Percentiles rank a stretch among this genome's conserved stretches.
Evolutionary conservation across 2,797 vertebrate species (phyloP).

Genomic region (Dicrostonyx torquatus): DNA sequence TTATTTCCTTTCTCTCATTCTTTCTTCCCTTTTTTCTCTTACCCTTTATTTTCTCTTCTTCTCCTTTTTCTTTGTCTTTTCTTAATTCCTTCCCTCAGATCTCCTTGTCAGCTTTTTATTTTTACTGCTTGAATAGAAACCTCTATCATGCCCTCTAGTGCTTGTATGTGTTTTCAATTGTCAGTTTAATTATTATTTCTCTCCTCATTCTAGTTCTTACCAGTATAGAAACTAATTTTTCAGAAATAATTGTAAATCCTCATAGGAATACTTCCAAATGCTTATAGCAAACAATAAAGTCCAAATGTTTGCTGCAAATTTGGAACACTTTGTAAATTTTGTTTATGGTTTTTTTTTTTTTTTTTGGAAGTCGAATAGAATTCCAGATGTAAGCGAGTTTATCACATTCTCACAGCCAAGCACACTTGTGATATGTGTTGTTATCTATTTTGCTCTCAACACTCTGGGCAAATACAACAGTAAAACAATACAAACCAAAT

Average conservation of each 20-base stretch:
- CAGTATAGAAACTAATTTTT: neutral
- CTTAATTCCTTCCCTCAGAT: neutral
- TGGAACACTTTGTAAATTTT: constrained; percentile 61
- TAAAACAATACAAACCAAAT: constrained; percentile 60
- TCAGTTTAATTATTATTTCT: neutral
- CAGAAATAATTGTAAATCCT: neutral
- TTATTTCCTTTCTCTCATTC: accelerated
- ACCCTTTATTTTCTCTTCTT: too few species aligned
- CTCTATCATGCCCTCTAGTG: neutral
- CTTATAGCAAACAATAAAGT: constrained; percentile 30
- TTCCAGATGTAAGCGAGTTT: constrained; percentile 68
- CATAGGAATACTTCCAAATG: constrained; percentile 32
- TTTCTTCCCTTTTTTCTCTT: too few species aligned
- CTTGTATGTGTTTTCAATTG: neutral
- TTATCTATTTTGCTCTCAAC: constrained; percentile 63
- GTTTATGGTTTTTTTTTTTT: neutral
- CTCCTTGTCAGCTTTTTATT: neutral
- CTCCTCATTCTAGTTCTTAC: neutral
- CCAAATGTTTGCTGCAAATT: constrained; percentile 40
- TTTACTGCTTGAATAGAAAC: neutral
- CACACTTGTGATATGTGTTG: neutral
- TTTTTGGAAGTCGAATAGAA: constrained; percentile 35
- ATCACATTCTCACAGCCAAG: constrained; percentile 61
- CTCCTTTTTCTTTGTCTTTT: accelerated
- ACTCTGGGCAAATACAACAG: constrained; percentile 54